Evolutionary conservation across 2,113 vertebrate species (phyloP), one percentile per base, ranked within the genome.

Genomic region (Hippocampus guttulatus): DNA sequence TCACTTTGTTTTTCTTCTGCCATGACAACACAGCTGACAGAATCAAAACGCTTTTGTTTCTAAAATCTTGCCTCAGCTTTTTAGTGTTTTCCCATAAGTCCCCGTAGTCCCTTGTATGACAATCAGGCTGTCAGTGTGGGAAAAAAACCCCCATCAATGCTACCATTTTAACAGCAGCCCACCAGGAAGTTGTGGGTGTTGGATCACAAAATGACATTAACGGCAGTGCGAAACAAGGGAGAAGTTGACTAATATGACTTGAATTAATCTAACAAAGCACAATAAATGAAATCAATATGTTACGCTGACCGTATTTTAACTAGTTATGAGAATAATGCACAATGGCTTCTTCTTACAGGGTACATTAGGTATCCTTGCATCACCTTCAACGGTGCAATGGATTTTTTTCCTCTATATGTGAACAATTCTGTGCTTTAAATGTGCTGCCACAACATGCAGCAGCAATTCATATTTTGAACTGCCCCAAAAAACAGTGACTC

Each of bases 51-150:
- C 68, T 74, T 30, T 60, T 0, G 11, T 76, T 80, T 73, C 15
- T 61, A 71, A 80, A 81, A 73, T 78, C 77, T 73, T 64, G 69
- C 61, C 64, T 79, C 71, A 75, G 82, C 79, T 62, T 77, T 78
- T 79, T 18, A 68, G 43, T 33, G 1, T 60, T 71, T 69, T 75
- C 68, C 67, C 64, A 74, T 76, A 69, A 52, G 57, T 73, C 33
- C 0, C 7, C 51, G 69, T 52, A 78, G 73, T 71, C 60, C 70
- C 76, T 69, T n/a, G 66, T 67, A 55, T 52, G 76, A 64, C 76
- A 71, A 83, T 77, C 74, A 75, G 74, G 77, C 77, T 81, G 82
- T 87, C 83, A 79, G 84, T 80, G 75, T 47, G 76, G 78, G 10
- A 8, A 41, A 33, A 33, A 33, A 33, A n/a, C 47, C 41, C 2